Percentiles rank a stretch among this genome's conserved stretches.
phyloP scores from a whole-genome alignment of 2,797 vertebrate genomes.

The Pipistrellus pygmaeus region DNA sequence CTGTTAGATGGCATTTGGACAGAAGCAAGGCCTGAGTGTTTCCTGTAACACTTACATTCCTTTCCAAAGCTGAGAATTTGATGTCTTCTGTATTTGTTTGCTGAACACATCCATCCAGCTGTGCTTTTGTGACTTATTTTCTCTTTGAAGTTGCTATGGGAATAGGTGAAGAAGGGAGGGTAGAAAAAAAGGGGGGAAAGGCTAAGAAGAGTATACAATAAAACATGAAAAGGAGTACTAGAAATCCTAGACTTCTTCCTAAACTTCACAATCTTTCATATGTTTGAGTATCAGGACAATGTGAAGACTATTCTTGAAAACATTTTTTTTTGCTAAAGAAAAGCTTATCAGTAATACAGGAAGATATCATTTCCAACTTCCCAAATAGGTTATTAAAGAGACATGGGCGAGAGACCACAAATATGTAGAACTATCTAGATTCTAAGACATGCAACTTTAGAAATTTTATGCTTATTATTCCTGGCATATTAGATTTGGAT shows the following conservation, averaged over 20 bases:
- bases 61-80: neutral
- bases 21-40: neutral
- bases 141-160: neutral
- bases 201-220: neutral
- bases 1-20: neutral
- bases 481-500: neutral
- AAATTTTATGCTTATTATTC: neutral
- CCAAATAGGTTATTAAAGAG: neutral
- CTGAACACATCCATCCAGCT: neutral
- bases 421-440: neutral
- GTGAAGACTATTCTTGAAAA: neutral
- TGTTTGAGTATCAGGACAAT: neutral
- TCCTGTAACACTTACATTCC: neutral
- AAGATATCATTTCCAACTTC: neutral
- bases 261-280: neutral
- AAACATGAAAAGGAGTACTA: neutral
- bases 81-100: neutral
- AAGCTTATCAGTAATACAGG: neutral
- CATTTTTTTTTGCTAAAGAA: neutral
- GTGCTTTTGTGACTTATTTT: slow-evolving; percentile 49
- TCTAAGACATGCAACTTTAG: neutral
- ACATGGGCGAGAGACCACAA: neutral
- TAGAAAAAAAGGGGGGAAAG: neutral
- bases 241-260: neutral
- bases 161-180: neutral